phyloP scores from a whole-genome alignment of 53 echinoderm and acorn worm genomes.

The Luidia sarsii region DNA sequence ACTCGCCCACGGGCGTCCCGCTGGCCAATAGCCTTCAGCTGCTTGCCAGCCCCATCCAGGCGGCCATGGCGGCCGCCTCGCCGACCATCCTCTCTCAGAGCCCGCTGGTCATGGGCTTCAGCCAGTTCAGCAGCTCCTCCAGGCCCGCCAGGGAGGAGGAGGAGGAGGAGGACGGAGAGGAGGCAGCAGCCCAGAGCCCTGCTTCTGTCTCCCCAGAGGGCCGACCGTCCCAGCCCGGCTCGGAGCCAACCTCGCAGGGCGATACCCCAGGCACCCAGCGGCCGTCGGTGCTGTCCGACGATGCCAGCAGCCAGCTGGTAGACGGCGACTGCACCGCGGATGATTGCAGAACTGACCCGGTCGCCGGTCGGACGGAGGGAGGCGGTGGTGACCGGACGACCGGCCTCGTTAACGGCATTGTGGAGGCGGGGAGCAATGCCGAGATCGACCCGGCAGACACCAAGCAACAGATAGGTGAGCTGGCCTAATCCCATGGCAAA shows the following conservation, averaged over 20 bases:
- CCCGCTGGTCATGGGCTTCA: slow-evolving; percentile 45
- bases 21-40: slow-evolving; percentile 78
- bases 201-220: no score
- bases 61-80: slow-evolving; percentile 54
- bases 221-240: neutral
- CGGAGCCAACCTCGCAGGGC: neutral
- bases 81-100: slow-evolving; percentile 30
- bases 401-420: slow-evolving; percentile 35
- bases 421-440: slow-evolving; percentile 36
- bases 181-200: no score
- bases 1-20: slow-evolving; percentile 73
- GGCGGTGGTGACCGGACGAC: neutral
- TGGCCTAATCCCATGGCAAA: no score
- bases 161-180: neutral
- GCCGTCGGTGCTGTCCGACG: no score
- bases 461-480: no score
- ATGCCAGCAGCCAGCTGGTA: no score
- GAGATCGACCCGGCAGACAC: slow-evolving; percentile 3
- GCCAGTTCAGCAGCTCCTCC: neutral
- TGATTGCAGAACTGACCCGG: no score
- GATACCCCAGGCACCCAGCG: neutral
- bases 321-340: no score
- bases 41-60: slow-evolving; percentile 64
- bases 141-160: no score
- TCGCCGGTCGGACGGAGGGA: neutral